Percentiles rank a stretch among this genome's conserved stretches.
Evolutionary conservation across 1,140 invertebrate species (phyloP).

Genomic region (Oncopodura yosiiana): DNA sequence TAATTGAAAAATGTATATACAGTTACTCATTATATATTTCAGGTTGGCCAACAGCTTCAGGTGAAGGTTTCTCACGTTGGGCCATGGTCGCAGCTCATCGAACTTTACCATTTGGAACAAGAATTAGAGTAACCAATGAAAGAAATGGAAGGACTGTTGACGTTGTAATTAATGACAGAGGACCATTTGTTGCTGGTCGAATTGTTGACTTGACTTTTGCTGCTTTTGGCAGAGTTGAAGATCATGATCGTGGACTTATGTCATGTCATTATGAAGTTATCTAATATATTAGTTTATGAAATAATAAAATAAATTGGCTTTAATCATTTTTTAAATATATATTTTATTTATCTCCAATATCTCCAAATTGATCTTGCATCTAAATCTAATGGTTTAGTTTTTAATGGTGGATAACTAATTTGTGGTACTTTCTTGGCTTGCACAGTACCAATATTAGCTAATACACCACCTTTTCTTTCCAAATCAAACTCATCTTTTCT

Average conservation of each 20-base stretch:
- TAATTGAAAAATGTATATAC: neutral
- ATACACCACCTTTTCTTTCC: too few relatives aligned
- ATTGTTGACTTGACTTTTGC: constrained; percentile 26
- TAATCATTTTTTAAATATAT: too few relatives aligned
- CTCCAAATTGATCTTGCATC: too few relatives aligned
- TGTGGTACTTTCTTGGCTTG: too few relatives aligned
- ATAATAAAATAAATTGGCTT: too few relatives aligned
- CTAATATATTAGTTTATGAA: neutral
- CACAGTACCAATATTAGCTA: too few relatives aligned
- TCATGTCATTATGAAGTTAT: constrained; percentile 8
- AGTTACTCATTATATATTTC: constrained; percentile 15
- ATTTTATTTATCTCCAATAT: too few relatives aligned
- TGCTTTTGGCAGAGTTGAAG: constrained; percentile 19
- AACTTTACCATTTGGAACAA: constrained; percentile 20
- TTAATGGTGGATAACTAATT: too few relatives aligned
- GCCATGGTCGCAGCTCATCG: constrained; percentile 16
- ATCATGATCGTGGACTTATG: constrained; percentile 12
- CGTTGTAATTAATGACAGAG: constrained; percentile 24
- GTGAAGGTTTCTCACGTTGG: constrained; percentile 18
- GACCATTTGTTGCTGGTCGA: constrained; percentile 3
- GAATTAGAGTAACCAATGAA: constrained; percentile 19
- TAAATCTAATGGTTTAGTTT: too few relatives aligned
- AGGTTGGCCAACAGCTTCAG: constrained; percentile 27
- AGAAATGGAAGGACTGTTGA: constrained; percentile 15
- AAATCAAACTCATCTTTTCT: too few relatives aligned